Conservation (phyloP, 2,888 invertebrate genomes). For the Synanthedon andrenaeformis region DNA sequence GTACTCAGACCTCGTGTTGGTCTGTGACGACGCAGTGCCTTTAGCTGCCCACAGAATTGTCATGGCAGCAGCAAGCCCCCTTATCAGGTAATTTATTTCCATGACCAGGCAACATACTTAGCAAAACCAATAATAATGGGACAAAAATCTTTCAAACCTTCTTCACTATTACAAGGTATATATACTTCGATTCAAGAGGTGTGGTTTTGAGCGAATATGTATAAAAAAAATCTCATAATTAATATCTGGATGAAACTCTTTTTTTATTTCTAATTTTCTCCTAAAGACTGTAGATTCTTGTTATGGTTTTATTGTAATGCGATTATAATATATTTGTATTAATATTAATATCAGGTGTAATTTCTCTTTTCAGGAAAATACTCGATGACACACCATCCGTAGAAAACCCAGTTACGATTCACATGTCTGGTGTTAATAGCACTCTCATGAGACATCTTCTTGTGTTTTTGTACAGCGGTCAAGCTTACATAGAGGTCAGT, state of each 20-base stretch:
- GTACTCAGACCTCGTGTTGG: slow-evolving; percentile 87
- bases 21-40: slow-evolving; percentile 86
- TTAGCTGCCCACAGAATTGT: slow-evolving; percentile 87
- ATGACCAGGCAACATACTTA: too few relatives aligned
- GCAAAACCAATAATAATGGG: background rate
- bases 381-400: slow-evolving; percentile 78
- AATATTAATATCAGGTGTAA: too few relatives aligned
- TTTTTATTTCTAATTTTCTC: too few relatives aligned
- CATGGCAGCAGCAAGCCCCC: slow-evolving; percentile 88
- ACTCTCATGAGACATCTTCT: slow-evolving; percentile 84
- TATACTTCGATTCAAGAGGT: too few relatives aligned
- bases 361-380: slow-evolving; percentile 65
- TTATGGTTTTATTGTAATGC: background rate
- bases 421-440: slow-evolving; percentile 86
- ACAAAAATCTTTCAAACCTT: background rate
- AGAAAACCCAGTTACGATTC: slow-evolving; percentile 81
- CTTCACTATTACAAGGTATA: too few relatives aligned
- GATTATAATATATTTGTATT: background rate
- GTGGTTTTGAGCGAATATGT: background rate
- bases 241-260: too few relatives aligned
- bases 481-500: slow-evolving; percentile 82
- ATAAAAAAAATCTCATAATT: too few relatives aligned
- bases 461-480: slow-evolving; percentile 88
- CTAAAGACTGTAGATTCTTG: too few relatives aligned
- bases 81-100: slow-evolving; percentile 73